Percentiles rank a stretch among this genome's conserved stretches.
Evolutionary conservation across 2,888 invertebrate species (phyloP).

Genomic region (Panopea generosa): DNA sequence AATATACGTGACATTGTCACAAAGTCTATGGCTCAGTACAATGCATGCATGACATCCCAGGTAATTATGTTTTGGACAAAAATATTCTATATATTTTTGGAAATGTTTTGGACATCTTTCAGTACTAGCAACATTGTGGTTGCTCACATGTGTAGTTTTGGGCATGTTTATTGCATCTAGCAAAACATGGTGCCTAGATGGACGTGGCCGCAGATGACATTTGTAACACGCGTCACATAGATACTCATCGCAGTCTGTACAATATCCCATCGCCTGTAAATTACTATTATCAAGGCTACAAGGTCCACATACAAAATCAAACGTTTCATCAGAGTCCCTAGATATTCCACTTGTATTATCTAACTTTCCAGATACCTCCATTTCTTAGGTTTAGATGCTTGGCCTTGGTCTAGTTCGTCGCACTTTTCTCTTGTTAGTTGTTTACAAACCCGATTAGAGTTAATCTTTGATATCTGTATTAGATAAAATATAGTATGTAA

Average conservation of each 20-base stretch:
- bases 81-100: constrained; percentile 8
- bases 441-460: too few relatives aligned
- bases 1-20: constrained; percentile 18
- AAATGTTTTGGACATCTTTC: constrained; percentile 15
- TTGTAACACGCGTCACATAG: background rate
- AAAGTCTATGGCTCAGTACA: constrained; percentile 2
- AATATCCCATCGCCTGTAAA: background rate
- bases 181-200: constrained; percentile 5
- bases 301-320: constrained; percentile 3
- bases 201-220: background rate
- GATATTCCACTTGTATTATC: too few relatives aligned
- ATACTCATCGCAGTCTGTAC: constrained; percentile 3
- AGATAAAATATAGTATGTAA: too few relatives aligned
- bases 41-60: constrained; percentile 15
- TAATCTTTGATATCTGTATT: too few relatives aligned
- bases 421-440: too few relatives aligned
- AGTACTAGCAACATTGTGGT: too few relatives aligned
- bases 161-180: background rate
- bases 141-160: background rate
- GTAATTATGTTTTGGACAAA: constrained; percentile 11
- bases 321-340: too few relatives aligned
- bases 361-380: too few relatives aligned
- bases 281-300: background rate
- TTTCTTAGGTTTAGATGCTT: too few relatives aligned
- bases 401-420: too few relatives aligned